A percentile compares a stretch with the other conserved stretches of the same genome.
These are phyloP conservation scores for Myotis lucifugus DNA, from an alignment of 2,113 vertebrate genomes.

Conservation along the genomic window DNA sequence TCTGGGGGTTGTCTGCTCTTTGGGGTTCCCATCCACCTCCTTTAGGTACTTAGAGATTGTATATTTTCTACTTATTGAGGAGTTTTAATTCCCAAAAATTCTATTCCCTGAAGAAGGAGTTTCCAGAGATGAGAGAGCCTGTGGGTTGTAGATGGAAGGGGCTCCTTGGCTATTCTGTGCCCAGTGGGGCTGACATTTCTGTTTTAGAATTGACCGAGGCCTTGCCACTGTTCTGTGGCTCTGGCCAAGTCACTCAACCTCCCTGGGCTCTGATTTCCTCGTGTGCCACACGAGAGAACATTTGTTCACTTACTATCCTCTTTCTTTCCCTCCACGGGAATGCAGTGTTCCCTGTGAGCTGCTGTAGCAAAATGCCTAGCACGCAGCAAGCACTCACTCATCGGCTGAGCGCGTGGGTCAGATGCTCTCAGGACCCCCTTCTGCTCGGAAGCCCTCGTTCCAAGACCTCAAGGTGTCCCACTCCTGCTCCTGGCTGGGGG, in stretches of 20 bases:
- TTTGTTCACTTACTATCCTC: not conserved
- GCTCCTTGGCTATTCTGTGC: not conserved
- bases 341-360: not conserved
- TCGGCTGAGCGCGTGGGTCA: fast-evolving
- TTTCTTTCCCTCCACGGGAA: not conserved
- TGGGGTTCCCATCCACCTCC: not conserved
- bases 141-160: not conserved
- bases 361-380: not conserved
- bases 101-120: not conserved
- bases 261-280: not conserved
- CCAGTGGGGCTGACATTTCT: not conserved
- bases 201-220: not conserved
- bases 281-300: fast-evolving
- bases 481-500: not conserved
- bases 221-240: not conserved
- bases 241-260: not conserved
- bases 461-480: fast-evolving
- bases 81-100: not conserved
- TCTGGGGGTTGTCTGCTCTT: not conserved
- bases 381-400: fast-evolving
- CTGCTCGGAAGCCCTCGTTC: not conserved
- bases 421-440: not conserved
- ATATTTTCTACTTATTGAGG: not conserved
- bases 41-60: not conserved
- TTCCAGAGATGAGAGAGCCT: not conserved